phyloP scores from a whole-genome alignment of 1,140 invertebrate genomes.

The Pissodes strobi region DNA sequence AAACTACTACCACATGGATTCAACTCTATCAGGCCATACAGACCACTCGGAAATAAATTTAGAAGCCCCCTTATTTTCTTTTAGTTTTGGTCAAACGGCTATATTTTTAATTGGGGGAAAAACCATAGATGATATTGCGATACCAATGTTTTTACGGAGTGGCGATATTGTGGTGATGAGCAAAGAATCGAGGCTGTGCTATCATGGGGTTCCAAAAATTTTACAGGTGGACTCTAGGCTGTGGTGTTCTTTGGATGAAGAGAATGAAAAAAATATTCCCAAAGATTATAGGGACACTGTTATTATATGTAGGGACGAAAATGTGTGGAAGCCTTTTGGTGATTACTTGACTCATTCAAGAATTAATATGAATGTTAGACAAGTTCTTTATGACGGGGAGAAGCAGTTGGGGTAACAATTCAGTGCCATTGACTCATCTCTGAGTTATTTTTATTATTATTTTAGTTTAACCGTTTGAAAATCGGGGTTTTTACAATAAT shows the following conservation, averaged over 20 bases:
- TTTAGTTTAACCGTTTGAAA: too few relatives aligned
- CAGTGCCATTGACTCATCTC: too few relatives aligned
- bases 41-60: slow-evolving; percentile 89
- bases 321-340: slow-evolving; percentile 61
- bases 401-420: slow-evolving; percentile 8
- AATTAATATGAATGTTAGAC: slow-evolving; percentile 79
- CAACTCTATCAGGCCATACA: slow-evolving; percentile 85
- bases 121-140: slow-evolving; percentile 66
- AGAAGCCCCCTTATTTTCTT: slow-evolving; percentile 84
- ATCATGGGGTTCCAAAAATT: slow-evolving; percentile 84
- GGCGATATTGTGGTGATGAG: slow-evolving; percentile 87
- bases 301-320: slow-evolving; percentile 47
- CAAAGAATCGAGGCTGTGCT: slow-evolving; percentile 71
- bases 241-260: slow-evolving; percentile 55
- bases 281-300: slow-evolving; percentile 42
- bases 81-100: slow-evolving; percentile 84
- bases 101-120: slow-evolving; percentile 82
- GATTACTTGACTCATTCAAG: slow-evolving; percentile 65
- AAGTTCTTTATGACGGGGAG: slow-evolving; percentile 63
- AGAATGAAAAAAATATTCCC: slow-evolving; percentile 15
- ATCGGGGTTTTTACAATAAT: too few relatives aligned
- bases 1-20: slow-evolving; percentile 92
- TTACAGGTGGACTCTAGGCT: slow-evolving; percentile 56
- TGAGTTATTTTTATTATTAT: too few relatives aligned
- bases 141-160: slow-evolving; percentile 72